Percentiles rank a stretch among this genome's conserved stretches.
Conservation (phyloP, 2,888 invertebrate species). For the Yponomeuta plumbellus region DNA sequence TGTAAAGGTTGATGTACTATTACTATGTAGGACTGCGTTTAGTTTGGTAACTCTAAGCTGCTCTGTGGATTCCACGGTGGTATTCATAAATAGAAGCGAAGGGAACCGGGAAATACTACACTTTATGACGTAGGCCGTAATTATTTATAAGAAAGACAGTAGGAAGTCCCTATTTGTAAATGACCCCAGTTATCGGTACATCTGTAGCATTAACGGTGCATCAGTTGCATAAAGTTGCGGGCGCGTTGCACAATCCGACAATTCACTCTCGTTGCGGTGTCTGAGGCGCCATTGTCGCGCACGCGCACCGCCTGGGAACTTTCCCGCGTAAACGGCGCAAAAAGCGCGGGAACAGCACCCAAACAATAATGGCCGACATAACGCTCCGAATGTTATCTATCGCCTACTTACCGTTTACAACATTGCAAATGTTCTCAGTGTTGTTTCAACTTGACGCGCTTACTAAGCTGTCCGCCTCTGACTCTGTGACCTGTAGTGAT, state of each 20-base stretch:
- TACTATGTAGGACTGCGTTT: no score
- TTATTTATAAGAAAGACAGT: conserved; percentile 17
- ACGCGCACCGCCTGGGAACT: conserved; percentile 69
- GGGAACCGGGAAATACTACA: neutral
- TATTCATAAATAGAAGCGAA: neutral
- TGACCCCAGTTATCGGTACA: conserved; percentile 51
- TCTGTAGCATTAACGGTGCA: conserved; percentile 63
- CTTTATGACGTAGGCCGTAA: neutral
- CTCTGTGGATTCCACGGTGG: neutral
- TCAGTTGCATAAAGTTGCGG: conserved; percentile 59
- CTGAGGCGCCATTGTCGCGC: conserved; percentile 60
- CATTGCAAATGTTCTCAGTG: conserved; percentile 62
- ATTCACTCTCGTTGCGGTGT: conserved; percentile 65
- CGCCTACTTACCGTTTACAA: conserved; percentile 45
- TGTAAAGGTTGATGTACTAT: no score
- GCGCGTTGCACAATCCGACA: conserved; percentile 63
- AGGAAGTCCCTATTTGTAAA: conserved; percentile 41
- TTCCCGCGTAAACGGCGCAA: conserved; percentile 70
- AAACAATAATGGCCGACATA: conserved; percentile 71
- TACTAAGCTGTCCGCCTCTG: neutral
- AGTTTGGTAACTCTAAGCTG: neutral
- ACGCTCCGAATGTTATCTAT: conserved; percentile 70
- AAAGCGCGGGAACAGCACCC: conserved; percentile 70
- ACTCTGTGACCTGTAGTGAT: no score
- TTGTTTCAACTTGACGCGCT: conserved; percentile 18